A percentile compares a stretch with the other conserved stretches of the same genome.
Conservation (phyloP, 1,140 invertebrate genomes). For the Himalopsyche phryganea region DNA sequence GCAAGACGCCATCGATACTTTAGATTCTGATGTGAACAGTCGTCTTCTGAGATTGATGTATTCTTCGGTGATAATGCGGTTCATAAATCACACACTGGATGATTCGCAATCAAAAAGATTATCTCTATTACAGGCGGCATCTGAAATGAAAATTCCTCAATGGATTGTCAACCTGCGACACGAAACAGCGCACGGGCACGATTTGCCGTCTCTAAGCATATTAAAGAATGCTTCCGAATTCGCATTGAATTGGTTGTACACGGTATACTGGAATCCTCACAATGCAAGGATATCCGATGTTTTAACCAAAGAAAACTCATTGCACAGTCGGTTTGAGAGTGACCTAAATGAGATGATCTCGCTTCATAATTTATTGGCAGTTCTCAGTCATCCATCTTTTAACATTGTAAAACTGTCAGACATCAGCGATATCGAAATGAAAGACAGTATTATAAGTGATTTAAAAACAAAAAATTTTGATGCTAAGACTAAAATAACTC, state of each 20-base stretch:
- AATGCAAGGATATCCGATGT: slow-evolving; percentile 16
- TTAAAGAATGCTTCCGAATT: slow-evolving; percentile 55
- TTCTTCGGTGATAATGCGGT: slow-evolving; percentile 59
- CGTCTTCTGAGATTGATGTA: slow-evolving; percentile 57
- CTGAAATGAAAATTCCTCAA: slow-evolving; percentile 57
- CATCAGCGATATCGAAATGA: slow-evolving; percentile 40
- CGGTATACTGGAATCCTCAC: slow-evolving; percentile 50
- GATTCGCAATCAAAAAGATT: slow-evolving; percentile 51
- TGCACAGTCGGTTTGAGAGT: slow-evolving; percentile 25
- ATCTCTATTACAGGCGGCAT: slow-evolving; percentile 57
- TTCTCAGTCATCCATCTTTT: slow-evolving; percentile 19
- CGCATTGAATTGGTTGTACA: slow-evolving; percentile 59
- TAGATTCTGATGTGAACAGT: slow-evolving; percentile 40
- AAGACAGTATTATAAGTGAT: slow-evolving; percentile 23
- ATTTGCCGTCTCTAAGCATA: slow-evolving; percentile 54
- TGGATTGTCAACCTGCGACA: slow-evolving; percentile 67
- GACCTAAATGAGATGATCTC: slow-evolving; percentile 37
- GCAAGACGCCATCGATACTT: slow-evolving; percentile 15
- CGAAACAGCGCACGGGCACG: slow-evolving; percentile 60
- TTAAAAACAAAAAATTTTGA: neutral
- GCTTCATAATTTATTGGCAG: slow-evolving; percentile 38
- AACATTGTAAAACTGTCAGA: slow-evolving; percentile 43
- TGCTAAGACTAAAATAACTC: neutral
- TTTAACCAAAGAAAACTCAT: slow-evolving; percentile 6
- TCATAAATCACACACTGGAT: slow-evolving; percentile 60